phyloP scores from a whole-genome alignment of 2,113 vertebrate genomes.

The Recurvirostra avosetta region DNA sequence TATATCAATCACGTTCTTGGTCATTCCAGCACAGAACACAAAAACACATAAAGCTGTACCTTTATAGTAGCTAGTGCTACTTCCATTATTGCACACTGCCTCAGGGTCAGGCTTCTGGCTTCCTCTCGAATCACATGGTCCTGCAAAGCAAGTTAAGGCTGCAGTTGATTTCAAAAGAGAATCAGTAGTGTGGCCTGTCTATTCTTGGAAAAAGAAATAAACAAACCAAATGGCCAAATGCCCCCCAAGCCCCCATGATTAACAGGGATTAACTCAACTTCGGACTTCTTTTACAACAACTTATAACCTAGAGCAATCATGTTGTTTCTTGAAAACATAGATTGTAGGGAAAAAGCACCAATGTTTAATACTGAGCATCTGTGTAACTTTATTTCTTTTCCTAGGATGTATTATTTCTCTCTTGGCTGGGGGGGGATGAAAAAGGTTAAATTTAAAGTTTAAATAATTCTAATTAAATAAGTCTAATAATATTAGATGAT shows the following conservation, averaged over 20 bases:
- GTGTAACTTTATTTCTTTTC: neutral
- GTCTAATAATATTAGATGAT: neutral
- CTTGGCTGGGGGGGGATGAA: neutral
- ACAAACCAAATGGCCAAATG: neutral
- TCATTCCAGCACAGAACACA: neutral
- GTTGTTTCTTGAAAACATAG: neutral
- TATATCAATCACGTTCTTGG: neutral
- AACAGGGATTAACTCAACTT: neutral
- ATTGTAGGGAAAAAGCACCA: neutral
- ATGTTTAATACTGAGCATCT: neutral
- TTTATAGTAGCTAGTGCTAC: conserved; percentile 92
- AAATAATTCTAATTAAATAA: too few relatives aligned
- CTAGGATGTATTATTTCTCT: neutral
- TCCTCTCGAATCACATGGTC: conserved; percentile 94
- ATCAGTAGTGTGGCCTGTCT: neutral
- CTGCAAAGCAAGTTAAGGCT: conserved; percentile 64
- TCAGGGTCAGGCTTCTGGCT: conserved; percentile 85
- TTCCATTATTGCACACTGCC: conserved; percentile 94
- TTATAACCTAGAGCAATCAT: neutral
- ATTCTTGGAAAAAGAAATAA: neutral
- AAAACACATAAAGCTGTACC: conserved; percentile 59
- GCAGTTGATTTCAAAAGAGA: neutral
- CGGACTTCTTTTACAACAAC: neutral
- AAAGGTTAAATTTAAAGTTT: neutral
- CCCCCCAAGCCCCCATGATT: neutral